Conservation (phyloP, 2,113 vertebrate genomes). For the Tupaia tana region DNA sequence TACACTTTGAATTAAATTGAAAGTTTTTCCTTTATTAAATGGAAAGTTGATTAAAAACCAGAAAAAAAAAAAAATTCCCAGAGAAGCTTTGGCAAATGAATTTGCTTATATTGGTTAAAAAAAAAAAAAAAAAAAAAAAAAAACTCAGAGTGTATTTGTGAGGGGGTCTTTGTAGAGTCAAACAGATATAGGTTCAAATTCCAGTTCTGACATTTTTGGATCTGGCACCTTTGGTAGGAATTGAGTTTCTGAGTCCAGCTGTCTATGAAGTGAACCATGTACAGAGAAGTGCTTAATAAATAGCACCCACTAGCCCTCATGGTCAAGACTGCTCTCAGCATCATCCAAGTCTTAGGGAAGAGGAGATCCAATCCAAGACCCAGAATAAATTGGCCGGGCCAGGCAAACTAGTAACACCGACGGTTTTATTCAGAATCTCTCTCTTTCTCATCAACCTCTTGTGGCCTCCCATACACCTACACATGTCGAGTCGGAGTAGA, state of each 20-base stretch:
- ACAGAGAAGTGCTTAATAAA: background rate
- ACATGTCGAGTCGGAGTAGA: background rate
- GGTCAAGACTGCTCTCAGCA: background rate
- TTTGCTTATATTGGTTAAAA: background rate
- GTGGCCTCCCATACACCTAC: background rate
- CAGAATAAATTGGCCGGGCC: background rate
- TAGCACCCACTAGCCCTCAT: background rate
- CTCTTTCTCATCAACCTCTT: background rate
- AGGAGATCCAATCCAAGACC: background rate
- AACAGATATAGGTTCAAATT: background rate
- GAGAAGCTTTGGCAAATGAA: background rate
- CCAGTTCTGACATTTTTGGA: background rate
- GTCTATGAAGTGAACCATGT: background rate
- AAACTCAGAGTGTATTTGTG: background rate
- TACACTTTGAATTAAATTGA: background rate
- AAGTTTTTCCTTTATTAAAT: constrained; percentile 28
- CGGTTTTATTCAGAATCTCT: background rate
- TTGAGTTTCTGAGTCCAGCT: background rate
- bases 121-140: no score
- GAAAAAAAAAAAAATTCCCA: background rate
- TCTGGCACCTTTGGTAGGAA: background rate
- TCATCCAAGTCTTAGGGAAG: background rate
- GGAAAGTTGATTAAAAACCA: background rate
- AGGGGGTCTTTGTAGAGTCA: background rate
- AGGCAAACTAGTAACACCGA: background rate